These are phyloP conservation scores for Taeniopygia guttata DNA, from an alignment of 2,797 vertebrate species.

Conservation along the genomic window DNA sequence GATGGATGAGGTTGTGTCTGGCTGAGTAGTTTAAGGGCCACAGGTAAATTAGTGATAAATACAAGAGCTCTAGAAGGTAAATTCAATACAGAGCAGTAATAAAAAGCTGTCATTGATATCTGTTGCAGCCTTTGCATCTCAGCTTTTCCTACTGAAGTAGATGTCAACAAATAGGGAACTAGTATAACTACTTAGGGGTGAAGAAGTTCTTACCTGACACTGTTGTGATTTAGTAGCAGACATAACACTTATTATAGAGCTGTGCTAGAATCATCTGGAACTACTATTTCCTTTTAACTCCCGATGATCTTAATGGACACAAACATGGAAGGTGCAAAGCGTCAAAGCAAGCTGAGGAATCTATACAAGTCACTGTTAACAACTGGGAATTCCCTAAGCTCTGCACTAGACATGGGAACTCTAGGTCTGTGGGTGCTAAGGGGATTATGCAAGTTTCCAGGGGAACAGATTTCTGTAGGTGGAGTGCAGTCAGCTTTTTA, in stretches of 20 bases:
- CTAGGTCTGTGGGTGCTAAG: neutral
- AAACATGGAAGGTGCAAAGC: neutral
- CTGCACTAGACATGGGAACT: neutral
- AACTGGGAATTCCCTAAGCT: slow-evolving; percentile 19
- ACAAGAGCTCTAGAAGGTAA: neutral
- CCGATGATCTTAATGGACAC: neutral
- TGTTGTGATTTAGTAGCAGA: neutral
- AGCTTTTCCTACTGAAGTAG: neutral
- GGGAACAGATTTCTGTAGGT: neutral
- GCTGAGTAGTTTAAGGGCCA: neutral
- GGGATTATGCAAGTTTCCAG: slow-evolving; percentile 13
- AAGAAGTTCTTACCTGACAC: neutral
- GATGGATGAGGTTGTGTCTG: neutral
- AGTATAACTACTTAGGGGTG: neutral
- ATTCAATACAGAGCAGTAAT: neutral
- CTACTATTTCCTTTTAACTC: neutral
- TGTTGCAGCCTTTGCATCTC: neutral
- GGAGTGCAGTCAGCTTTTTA: neutral
- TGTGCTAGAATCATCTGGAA: neutral
- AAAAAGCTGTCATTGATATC: neutral
- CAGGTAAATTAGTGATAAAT: neutral
- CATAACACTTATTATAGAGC: neutral
- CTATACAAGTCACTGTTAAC: neutral
- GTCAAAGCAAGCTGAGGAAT: neutral
- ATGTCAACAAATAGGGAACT: neutral